Evolutionary conservation across 2,888 invertebrate genomes (phyloP).

Genomic region (Agriopis marginaria): DNA sequence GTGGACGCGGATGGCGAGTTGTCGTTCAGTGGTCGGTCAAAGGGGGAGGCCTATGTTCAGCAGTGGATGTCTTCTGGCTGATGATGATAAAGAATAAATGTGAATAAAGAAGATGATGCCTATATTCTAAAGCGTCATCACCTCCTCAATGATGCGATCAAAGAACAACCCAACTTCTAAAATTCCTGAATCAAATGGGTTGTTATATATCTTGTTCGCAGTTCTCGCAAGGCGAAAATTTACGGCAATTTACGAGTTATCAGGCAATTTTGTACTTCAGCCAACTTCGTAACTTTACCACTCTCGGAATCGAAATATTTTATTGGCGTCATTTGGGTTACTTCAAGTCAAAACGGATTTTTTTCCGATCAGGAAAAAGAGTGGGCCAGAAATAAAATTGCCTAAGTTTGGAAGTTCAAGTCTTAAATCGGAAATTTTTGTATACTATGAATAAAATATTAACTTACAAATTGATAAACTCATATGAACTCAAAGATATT

Average conservation of each 20-base stretch:
- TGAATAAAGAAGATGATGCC: neutral
- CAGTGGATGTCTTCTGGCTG: no score
- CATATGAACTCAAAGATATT: neutral
- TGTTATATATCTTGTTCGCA: constrained; percentile 9
- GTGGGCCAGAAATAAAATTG: neutral
- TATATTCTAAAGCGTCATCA: neutral
- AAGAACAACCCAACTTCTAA: constrained; percentile 5
- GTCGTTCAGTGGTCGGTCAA: no score
- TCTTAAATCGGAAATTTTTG: neutral
- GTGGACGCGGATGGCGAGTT: no score
- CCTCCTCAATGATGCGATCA: constrained; percentile 23
- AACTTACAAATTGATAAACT: neutral
- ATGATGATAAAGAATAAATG: neutral
- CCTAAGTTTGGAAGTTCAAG: neutral
- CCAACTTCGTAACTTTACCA: constrained; percentile 44
- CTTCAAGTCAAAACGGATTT: constrained; percentile 27
- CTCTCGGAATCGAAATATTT: constrained; percentile 24
- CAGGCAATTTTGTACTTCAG: constrained; percentile 29
- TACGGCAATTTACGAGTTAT: constrained; percentile 39
- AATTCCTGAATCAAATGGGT: constrained; percentile 17
- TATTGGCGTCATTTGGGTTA: constrained; percentile 24
- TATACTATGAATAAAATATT: constrained; percentile 1
- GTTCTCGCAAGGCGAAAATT: constrained; percentile 31
- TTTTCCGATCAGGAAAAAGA: constrained; percentile 4
- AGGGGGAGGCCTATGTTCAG: no score